Percentiles rank a stretch among this genome's conserved stretches.
Evolutionary conservation across 2,113 vertebrate genomes (phyloP).

Genomic region (Clarias magur): DNA sequence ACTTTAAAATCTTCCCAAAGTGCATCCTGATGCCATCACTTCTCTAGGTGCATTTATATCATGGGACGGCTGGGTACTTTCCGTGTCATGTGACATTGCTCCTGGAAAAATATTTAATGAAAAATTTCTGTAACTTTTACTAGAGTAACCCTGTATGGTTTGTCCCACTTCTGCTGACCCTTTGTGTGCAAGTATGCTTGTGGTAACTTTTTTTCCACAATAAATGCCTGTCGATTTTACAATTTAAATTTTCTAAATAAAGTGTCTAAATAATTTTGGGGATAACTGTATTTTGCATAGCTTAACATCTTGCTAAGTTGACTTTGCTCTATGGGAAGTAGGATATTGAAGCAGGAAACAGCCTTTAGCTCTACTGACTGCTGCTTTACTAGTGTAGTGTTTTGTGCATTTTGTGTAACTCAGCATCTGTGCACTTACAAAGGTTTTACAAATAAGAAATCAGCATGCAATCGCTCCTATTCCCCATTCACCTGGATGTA

Average conservation of each 20-base stretch:
- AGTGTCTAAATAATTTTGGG: neutral
- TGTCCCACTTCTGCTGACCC: neutral
- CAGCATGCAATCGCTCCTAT: neutral
- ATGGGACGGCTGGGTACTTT: too few species aligned
- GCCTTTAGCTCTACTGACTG: neutral
- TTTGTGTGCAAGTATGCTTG: neutral
- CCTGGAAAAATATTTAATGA: neutral
- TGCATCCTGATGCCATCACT: neutral
- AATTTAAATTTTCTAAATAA: neutral
- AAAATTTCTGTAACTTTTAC: too few species aligned
- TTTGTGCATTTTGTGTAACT: slow-evolving; percentile 10
- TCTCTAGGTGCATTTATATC: too few species aligned
- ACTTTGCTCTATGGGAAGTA: neutral
- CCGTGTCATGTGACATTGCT: too few species aligned
- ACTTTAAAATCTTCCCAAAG: neutral
- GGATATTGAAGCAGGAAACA: neutral
- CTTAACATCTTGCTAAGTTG: neutral
- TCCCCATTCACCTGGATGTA: slow-evolving; percentile 1
- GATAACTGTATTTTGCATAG: neutral
- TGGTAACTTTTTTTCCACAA: neutral
- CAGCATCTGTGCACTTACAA: slow-evolving; percentile 6
- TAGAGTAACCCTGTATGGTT: too few species aligned
- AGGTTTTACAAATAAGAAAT: neutral
- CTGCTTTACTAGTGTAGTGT: neutral
- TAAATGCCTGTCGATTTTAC: neutral